These are phyloP conservation scores for Burhinus bistriatus DNA, from an alignment of 2,113 vertebrate species.

Conservation along the genomic window DNA sequence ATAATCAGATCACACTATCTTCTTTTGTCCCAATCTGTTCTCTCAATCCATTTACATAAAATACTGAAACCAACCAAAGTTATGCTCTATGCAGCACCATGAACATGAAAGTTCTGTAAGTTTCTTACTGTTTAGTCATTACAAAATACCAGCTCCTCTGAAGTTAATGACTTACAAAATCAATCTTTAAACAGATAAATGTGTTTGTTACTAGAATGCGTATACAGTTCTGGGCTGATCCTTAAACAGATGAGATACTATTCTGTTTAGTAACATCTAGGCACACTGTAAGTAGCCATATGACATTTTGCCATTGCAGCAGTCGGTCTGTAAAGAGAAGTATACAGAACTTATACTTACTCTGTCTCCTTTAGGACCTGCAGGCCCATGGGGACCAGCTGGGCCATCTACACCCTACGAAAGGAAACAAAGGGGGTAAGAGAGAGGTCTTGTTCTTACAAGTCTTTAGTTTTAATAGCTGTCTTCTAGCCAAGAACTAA, in stretches of 20 bases:
- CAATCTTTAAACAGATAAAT: not conserved
- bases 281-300: not conserved
- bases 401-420: constrained; percentile 90
- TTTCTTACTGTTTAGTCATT: not conserved
- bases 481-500: not conserved
- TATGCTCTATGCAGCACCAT: not conserved
- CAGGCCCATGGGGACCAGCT: constrained; percentile 88
- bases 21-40: not conserved
- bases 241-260: not conserved
- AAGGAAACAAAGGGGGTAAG: not conserved
- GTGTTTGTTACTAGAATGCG: fast-evolving
- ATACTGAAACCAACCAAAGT: not conserved
- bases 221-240: not conserved
- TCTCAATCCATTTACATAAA: not conserved
- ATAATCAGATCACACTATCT: not conserved
- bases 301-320: not conserved
- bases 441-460: not conserved
- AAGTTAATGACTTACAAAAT: not conserved
- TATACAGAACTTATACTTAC: constrained; percentile 74
- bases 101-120: not conserved
- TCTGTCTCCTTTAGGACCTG: constrained; percentile 96
- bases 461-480: not conserved
- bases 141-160: not conserved
- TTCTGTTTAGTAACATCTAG: not conserved
- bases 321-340: not conserved